Evolutionary conservation across 2,113 vertebrate species (phyloP).

Genomic region (Engraulis encrasicolus): DNA sequence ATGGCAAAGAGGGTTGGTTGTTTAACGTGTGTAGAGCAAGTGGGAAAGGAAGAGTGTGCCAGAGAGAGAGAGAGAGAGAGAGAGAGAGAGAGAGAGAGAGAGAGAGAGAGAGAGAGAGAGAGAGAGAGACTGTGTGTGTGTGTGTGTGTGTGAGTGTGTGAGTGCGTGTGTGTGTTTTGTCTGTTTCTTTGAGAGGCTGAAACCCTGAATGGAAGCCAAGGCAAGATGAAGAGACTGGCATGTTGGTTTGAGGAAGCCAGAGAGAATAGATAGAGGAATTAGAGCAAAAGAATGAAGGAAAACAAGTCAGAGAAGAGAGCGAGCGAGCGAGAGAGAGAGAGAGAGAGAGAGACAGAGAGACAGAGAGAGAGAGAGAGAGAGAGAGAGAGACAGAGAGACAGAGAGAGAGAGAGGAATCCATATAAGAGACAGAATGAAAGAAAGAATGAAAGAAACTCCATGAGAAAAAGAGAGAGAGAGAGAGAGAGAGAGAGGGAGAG

Average conservation of each 20-base stretch:
- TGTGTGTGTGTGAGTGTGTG: too few relatives aligned
- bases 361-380: background rate
- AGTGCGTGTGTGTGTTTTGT: too few relatives aligned
- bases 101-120: conserved; percentile 23
- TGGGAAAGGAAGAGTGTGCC: background rate
- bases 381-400: background rate
- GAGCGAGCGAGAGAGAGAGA: background rate
- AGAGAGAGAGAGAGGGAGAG: background rate
- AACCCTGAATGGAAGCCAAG: too few relatives aligned
- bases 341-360: background rate
- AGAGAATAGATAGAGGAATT: too few relatives aligned
- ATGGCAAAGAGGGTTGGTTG: background rate
- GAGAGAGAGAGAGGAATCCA: too few relatives aligned
- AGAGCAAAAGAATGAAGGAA: background rate
- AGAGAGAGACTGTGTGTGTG: too few relatives aligned
- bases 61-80: background rate
- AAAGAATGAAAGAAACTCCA: too few relatives aligned
- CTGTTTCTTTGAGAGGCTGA: too few relatives aligned
- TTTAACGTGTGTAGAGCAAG: background rate
- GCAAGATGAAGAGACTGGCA: too few relatives aligned
- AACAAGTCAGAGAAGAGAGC: background rate
- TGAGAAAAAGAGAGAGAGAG: background rate
- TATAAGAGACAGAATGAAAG: too few relatives aligned
- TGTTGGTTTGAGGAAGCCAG: too few relatives aligned
- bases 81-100: conserved; percentile 31